These are phyloP conservation scores for Amblyteles armatorius DNA, from an alignment of 2,888 invertebrate species.

Conservation along the genomic window DNA sequence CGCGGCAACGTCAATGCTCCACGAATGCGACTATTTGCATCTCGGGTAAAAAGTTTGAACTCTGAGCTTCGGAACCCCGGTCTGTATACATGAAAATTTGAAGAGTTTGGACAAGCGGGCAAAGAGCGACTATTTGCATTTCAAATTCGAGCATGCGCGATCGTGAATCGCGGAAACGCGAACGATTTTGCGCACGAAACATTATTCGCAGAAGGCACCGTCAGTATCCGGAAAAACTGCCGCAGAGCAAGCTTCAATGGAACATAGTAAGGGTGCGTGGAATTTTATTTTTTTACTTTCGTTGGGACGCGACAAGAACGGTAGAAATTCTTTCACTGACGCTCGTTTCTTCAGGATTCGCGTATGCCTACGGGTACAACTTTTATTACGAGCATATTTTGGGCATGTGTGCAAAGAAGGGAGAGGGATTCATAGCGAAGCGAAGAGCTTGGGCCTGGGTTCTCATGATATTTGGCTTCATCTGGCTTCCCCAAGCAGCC, in stretches of 20 bases:
- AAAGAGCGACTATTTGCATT: background rate
- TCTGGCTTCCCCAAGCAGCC: conserved; percentile 66
- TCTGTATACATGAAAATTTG: background rate
- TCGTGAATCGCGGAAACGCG: background rate
- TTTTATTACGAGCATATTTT: conserved; percentile 69
- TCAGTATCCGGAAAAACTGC: background rate
- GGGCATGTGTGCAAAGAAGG: conserved; percentile 65
- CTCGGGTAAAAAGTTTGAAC: background rate
- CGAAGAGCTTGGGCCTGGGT: conserved; percentile 61
- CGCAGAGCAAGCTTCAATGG: background rate
- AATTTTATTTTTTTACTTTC: background rate
- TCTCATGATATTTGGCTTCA: conserved; percentile 42
- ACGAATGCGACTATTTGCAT: background rate
- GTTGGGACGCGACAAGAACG: background rate
- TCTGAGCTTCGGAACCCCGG: background rate
- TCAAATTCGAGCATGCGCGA: background rate
- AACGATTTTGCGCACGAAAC: background rate
- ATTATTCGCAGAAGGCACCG: background rate
- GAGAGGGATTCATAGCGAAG: conserved; percentile 45
- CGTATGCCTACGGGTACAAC: conserved; percentile 65
- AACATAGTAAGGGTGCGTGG: background rate
- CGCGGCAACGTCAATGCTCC: background rate
- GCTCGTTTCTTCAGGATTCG: background rate
- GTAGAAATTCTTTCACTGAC: background rate
- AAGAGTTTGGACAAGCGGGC: background rate